Evolutionary conservation across 2,113 vertebrate genomes (phyloP), one percentile per base, ranked within the genome.

Genomic region (Thalassarche chlororhynchos): DNA sequence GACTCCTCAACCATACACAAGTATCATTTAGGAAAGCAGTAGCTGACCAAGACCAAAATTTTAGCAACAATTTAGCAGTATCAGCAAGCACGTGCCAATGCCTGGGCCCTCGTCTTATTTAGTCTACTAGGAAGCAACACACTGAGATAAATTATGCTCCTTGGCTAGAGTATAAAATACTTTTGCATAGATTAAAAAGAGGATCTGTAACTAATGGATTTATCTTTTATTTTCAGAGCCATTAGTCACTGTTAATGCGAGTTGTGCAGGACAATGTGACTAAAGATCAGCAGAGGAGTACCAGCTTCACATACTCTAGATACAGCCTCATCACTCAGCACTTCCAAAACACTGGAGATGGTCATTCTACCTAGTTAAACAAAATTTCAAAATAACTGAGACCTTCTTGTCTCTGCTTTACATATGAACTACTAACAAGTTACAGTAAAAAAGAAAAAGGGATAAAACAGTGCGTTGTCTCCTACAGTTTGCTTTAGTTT

Each of bases 121-220:
- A 60, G 42, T 36, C 65, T 7, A 6, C 5, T 42, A 42, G 28
- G 31, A 60, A 79, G 25, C 61, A 87, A 36, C n/a, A 54, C 21
- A 24, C 0, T 12, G 9, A 88, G 75, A 85, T 54, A 68, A 93
- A 51, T 52, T 40, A 66, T 15, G 23, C 47, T 58, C 51, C 62
- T 87, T 51, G 80, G 68, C 42, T 6, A 13, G 17, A 61, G 23
- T 0, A 23, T 34, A 40, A 96, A 94, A 89, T 26, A 40, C 15
- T 81, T 18, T 13, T 51, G 72, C 84, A 78, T 4, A n/a, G 72
- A 74, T 75, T 94, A 94, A 95, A 94, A 96, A 94, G 58, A 96
- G 88, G 32, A 93, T 31, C 40, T 12, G 58, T 42, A 93, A 69
- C 49, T 25, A 83, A 80, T 17, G 62, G 87, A 80, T 86, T 86